Percentiles rank a stretch among this genome's conserved stretches.
phyloP scores from a whole-genome alignment of 2,797 vertebrate species.

The Lerista edwardsae region DNA sequence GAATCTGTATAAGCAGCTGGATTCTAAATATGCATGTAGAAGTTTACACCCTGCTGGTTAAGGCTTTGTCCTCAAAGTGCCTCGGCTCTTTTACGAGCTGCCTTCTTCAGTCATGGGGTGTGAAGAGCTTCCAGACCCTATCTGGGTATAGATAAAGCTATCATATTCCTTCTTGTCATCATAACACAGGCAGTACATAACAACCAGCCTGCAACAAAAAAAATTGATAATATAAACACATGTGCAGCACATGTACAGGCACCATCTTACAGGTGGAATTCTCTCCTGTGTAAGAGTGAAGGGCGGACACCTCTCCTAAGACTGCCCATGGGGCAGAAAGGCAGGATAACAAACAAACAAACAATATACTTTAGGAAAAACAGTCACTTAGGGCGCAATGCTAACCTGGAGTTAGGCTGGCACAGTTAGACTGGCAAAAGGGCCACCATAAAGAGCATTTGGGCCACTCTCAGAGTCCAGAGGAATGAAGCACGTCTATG shows the following conservation, averaged over 20 bases:
- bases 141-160: constrained; percentile 16
- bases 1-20: constrained; percentile 1
- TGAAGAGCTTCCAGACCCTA: constrained; percentile 6
- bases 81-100: not conserved
- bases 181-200: constrained; percentile 31
- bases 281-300: not conserved
- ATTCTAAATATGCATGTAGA: constrained; percentile 17
- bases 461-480: too few species aligned
- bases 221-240: not conserved
- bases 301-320: not conserved
- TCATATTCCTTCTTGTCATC: constrained; percentile 15
- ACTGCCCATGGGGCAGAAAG: too few species aligned
- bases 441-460: too few species aligned
- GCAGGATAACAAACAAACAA: too few species aligned
- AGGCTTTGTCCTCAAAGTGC: constrained; percentile 20
- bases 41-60: constrained; percentile 4
- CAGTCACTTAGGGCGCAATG: too few species aligned
- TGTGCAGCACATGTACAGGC: not conserved
- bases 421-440: too few species aligned
- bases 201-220: not conserved
- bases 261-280: not conserved
- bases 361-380: too few species aligned
- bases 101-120: constrained; percentile 6
- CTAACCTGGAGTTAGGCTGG: too few species aligned
- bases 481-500: too few species aligned